Conservation (phyloP, 2,888 invertebrate genomes). For the Dicyrtomina minuta region DNA sequence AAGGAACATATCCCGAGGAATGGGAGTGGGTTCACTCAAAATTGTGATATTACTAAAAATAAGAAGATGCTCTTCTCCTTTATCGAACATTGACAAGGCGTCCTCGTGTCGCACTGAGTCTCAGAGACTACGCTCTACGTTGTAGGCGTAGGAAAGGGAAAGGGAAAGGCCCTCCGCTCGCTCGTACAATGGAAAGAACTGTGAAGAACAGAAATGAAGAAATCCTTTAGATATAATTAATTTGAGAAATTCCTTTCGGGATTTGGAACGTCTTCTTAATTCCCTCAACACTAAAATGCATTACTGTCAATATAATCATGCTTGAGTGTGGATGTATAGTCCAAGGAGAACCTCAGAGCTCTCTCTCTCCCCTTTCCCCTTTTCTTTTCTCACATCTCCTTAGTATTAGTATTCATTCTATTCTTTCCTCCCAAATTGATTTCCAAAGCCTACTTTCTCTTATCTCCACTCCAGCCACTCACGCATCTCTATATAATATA, state of each 20-base stretch:
- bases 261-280: slow-evolving; percentile 36
- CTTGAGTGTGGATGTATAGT: slow-evolving; percentile 10
- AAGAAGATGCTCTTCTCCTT: no score
- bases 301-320: slow-evolving; percentile 40
- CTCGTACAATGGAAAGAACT: slow-evolving; percentile 8
- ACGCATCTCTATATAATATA: no score
- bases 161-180: background rate
- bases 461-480: no score
- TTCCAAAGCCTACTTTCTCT: slow-evolving; percentile 10
- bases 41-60: no score
- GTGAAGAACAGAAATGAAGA: slow-evolving; percentile 18
- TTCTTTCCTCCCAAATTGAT: slow-evolving; percentile 22
- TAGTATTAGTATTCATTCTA: slow-evolving; percentile 3
- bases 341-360: slow-evolving; percentile 11
- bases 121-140: no score
- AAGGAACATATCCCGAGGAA: no score
- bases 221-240: slow-evolving; percentile 43
- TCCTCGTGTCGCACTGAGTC: no score
- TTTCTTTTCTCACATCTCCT: background rate
- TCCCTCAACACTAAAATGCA: slow-evolving; percentile 40
- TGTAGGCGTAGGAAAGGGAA: background rate
- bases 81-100: no score
- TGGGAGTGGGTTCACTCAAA: no score
- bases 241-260: slow-evolving; percentile 41
- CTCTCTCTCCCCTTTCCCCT: slow-evolving; percentile 3